Evolutionary conservation across 1,140 invertebrate genomes (phyloP).

Genomic region (Nymphalis io): DNA sequence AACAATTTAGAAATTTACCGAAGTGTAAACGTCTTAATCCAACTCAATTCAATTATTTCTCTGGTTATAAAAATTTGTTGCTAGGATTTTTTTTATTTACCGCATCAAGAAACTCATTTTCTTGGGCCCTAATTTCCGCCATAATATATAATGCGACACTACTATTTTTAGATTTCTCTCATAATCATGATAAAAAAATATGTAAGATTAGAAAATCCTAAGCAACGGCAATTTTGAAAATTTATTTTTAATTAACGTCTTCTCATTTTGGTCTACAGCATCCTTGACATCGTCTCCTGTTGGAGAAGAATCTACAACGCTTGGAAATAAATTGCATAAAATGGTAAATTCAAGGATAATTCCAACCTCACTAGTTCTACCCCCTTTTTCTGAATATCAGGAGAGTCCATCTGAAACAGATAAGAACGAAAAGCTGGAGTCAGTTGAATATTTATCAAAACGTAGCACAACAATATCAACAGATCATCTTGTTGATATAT

Average conservation of each 20-base stretch:
- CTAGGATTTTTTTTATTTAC: too few species aligned
- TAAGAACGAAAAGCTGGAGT: conserved; percentile 23
- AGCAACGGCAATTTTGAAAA: too few species aligned
- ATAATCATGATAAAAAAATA: too few species aligned
- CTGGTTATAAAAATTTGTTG: too few species aligned
- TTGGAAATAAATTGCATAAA: conserved; percentile 56
- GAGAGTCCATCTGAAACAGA: conserved; percentile 38
- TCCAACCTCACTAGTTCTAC: conserved; percentile 28
- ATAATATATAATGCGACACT: too few species aligned
- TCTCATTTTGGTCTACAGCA: conserved; percentile 35
- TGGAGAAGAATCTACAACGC: conserved; percentile 48
- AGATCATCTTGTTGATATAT: conserved; percentile 51
- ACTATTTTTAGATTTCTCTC: too few species aligned
- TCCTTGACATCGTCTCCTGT: conserved; percentile 47
- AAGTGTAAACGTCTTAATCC: too few species aligned
- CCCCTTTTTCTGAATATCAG: conserved; percentile 40
- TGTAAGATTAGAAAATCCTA: too few species aligned
- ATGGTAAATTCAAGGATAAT: conserved; percentile 55
- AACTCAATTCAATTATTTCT: too few species aligned
- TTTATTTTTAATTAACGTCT: not conserved
- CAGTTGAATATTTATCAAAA: conserved; percentile 31
- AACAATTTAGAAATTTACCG: too few species aligned
- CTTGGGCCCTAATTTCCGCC: too few species aligned
- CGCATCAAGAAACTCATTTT: too few species aligned
- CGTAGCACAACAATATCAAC: conserved; percentile 40